A percentile compares a stretch with the other conserved stretches of the same genome.
Evolutionary conservation across 2,113 vertebrate species (phyloP).

Genomic region (Montifringilla adamsi): DNA sequence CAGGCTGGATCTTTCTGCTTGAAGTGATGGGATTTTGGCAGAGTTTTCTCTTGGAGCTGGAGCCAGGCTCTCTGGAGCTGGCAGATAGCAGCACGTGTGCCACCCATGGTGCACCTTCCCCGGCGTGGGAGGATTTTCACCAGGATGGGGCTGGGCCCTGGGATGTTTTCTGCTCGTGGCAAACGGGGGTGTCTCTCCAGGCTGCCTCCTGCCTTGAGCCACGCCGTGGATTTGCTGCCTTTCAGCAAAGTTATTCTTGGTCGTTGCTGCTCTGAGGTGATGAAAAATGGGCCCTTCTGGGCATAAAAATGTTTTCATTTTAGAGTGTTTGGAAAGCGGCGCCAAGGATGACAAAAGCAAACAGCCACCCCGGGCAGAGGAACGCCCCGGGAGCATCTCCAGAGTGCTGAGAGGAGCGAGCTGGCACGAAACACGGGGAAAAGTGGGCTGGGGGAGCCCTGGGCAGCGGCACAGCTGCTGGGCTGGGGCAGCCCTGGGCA

Average conservation of each 20-base stretch:
- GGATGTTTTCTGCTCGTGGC: background rate
- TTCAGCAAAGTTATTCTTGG: background rate
- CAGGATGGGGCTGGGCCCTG: background rate
- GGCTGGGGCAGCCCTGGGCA: accelerated
- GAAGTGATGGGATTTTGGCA: conserved; percentile 20
- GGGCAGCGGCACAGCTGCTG: background rate
- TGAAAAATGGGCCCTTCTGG: background rate
- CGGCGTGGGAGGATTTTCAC: background rate
- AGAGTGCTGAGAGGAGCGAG: background rate
- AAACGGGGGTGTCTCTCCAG: accelerated
- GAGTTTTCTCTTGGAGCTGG: background rate
- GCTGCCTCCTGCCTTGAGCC: background rate
- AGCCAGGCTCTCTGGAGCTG: background rate
- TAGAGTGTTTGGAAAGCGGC: background rate
- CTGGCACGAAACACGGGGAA: accelerated
- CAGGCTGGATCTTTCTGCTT: background rate
- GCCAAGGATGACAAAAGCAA: conserved; percentile 28
- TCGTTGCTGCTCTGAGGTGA: background rate
- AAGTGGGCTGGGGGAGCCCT: background rate
- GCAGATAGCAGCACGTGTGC: background rate
- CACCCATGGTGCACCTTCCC: background rate
- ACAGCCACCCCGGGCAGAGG: background rate
- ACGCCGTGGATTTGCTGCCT: background rate
- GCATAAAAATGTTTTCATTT: background rate
- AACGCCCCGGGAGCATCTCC: background rate